Base-by-base conservation (phyloP, 2,797 vertebrate genomes). In the Micropoecilia bifurca region DNA sequence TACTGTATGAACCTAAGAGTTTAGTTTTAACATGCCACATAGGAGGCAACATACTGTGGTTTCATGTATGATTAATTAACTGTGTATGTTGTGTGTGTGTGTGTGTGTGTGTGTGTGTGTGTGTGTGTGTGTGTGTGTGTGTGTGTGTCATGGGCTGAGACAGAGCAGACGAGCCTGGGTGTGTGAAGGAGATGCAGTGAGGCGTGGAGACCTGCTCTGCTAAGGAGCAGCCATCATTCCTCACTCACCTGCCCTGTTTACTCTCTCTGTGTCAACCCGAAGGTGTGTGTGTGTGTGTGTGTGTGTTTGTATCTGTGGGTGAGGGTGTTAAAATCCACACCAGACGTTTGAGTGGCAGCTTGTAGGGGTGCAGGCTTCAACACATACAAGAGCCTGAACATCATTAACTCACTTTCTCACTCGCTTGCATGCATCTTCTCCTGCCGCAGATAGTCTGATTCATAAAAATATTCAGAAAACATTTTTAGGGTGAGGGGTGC, bases 241-340 rank as follows among this genome's bases (percentile, higher is more conserved):
- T 94, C 94, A 94, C 93, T 96, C 95, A 96, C 95, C 95, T 96
- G 95, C 94, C 84, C 91, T 96, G 95, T 95, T 96, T 95, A 96
- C 93, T 84, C 85, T 94, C 92, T 86, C 77, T 85, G 88, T 95
- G 93, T 95, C 94, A 95, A 92, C 90, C 88, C 91, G 90, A 83
- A 86, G 79, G 75, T 80, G 47, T 53, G 47, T 81, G 80, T 91
- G 81, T 87, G 81, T 84, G 80, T 63, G 45, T 80, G 55, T 47
- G 55, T 87, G 81, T 85, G 80, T 63, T 41, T 80, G 50, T 50
- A 6, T 3, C 76, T 63, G 47, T 71, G 71, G 22, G 53, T 72
- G 75, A 84, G 66, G 78, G 57, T 66, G 81, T 72, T 73, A 45
- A 81, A 80, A 61, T 48, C 81, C 61, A 87, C 74, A 80, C 78